Evolutionary conservation across 2,113 vertebrate genomes (phyloP), one percentile per base, ranked within the genome.

Genomic region (Petrocephalus zakoni): DNA sequence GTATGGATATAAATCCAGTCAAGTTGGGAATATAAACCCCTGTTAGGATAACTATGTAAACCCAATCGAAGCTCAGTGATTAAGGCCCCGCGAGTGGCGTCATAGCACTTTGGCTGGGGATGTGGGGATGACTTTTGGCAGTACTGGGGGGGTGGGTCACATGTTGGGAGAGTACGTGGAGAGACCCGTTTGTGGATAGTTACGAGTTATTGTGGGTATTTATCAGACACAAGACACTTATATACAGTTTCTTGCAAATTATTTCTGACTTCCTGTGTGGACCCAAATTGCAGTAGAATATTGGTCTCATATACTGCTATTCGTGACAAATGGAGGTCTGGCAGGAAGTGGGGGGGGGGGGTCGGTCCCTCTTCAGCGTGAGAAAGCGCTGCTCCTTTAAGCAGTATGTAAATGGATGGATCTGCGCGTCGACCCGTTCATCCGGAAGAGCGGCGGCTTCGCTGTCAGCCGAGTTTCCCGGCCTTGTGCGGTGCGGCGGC

Each of bases 401-500:
- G 68, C 83, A 6, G 10, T 89, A 86, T 89, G 84, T 42, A 86
- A 78, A 86, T 89, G 51, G 25, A 25, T 78, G 49, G 53, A 78
- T 86, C 84, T 8, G 88, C 53, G 52, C 47, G 84, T 34, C 19
- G 37, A 9, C 61, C 64, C 51, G 46, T 86, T 89, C 84, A 72
- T 89, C 58, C 46, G 47, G 15, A 52, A 72, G 83, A 75, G 81
- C 34, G 29, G 42, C n/a, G 84, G 83, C 82, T 42, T 75, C 19
- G 58, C 64, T 89, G 46, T 52, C 49, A 15, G 75, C 78, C 4
- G 34, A 6, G 75, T 58, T 58, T 7, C 53, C 22, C n/a, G 42
- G 51, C 87, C 88, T 85, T 51, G 82, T 55, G 25, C 15, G 85
- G 58, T 25, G 64, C 34, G 11, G 53, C 64, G 46, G 84, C 64